Evolutionary conservation across 2,113 vertebrate genomes (phyloP), one percentile per base, ranked within the genome.

Genomic region (Mystacornis crossleyi): DNA sequence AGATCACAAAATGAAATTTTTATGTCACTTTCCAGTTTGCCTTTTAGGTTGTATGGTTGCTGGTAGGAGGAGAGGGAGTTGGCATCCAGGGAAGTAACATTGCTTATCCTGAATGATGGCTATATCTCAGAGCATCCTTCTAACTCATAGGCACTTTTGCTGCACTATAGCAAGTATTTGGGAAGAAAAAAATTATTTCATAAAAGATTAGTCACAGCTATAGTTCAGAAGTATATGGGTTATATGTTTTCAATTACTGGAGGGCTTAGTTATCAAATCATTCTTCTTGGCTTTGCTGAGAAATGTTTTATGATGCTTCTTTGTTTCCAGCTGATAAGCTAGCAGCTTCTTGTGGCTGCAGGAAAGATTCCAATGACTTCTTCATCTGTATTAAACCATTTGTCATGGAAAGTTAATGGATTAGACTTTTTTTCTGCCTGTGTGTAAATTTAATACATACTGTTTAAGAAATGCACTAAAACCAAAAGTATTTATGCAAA

Each of bases 171-270:
- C 45, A 91, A 79, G n/a, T 25, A 42, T n/a, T 60, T 47, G 28
- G 24, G 54, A 90, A 34, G 36, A 57, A 81, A 88, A 80, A 64
- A 36, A 8, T 14, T 75, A 34, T 85, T 94, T 94, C 23, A 12
- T 81, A 87, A 67, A 60, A 93, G 67, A 94, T 93, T 93, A 86
- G 83, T 87, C 80, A 83, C 51, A 74, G 89, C 62, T 81, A 94
- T 93, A 83, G 88, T 83, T 96, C 83, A 91, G 78, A 90, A 94
- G 14, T 79, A 31, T 89, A 81, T 33, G 53, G 47, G 45, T 91
- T 94, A 80, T 81, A 79, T 89, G 94, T 93, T 96, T 97, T 94
- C 90, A 91, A 38, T 96, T 97, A 96, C 79, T 73, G 18, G 42
- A 88, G 74, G 50, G 53, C 65, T 85, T 95, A 89, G 45, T 43